These are phyloP conservation scores for Helogale parvula DNA, from an alignment of 2,113 vertebrate species.

Conservation along the genomic window DNA sequence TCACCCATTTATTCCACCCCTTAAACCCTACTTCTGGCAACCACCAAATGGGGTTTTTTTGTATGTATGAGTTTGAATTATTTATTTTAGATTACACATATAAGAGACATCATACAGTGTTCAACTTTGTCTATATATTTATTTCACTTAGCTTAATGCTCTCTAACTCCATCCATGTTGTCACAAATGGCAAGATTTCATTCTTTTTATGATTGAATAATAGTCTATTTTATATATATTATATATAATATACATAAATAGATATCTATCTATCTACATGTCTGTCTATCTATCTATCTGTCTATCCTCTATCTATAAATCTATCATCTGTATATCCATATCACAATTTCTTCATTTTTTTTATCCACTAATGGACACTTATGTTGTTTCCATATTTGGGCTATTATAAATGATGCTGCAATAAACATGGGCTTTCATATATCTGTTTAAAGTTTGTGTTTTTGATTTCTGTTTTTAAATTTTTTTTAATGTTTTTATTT, in stretches of 20 bases:
- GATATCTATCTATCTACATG: too few species aligned
- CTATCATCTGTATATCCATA: too few species aligned
- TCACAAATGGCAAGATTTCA: background rate
- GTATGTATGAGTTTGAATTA: background rate
- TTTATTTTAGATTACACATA: background rate
- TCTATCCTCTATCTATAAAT: too few species aligned
- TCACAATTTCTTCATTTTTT: background rate
- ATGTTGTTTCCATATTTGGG: background rate
- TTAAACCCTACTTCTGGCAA: background rate
- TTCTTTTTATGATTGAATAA: background rate
- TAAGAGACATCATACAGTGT: background rate
- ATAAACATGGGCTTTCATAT: too few species aligned
- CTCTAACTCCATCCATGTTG: background rate
- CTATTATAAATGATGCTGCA: background rate
- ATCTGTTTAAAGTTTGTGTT: background rate
- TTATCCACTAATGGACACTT: background rate
- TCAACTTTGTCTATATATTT: background rate
- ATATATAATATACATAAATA: too few species aligned
- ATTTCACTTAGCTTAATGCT: background rate
- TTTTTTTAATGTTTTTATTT: too few species aligned
- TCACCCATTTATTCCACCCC: background rate
- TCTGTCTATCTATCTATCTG: too few species aligned
- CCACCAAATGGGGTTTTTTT: background rate
- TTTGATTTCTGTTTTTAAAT: background rate
- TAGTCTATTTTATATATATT: background rate